These are phyloP conservation scores for Temnothorax longispinosus DNA, from an alignment of 1,140 invertebrate genomes.

Conservation along the genomic window DNA sequence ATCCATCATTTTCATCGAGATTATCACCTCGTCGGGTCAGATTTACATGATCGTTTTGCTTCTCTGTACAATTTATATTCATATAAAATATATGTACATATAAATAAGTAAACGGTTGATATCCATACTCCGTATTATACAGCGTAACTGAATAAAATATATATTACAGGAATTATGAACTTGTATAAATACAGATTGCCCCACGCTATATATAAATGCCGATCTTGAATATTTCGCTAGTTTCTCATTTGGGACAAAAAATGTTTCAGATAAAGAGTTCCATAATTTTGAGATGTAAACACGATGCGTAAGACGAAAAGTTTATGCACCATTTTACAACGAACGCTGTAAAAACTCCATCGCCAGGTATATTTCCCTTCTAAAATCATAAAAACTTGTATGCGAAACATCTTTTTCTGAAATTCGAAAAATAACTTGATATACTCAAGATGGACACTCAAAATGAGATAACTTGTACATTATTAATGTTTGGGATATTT, in stretches of 20 bases:
- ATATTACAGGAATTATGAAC: conserved; percentile 28
- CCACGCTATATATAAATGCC: background rate
- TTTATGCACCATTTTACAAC: background rate
- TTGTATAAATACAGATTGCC: conserved; percentile 1
- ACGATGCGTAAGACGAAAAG: background rate
- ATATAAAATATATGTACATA: conserved; percentile 62
- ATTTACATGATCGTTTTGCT: background rate
- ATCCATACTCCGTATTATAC: conserved; percentile 13
- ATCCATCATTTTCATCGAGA: background rate
- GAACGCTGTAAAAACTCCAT: background rate
- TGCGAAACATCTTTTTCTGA: background rate
- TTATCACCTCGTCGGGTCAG: background rate
- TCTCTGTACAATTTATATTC: conserved; percentile 59
- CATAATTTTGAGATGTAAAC: background rate
- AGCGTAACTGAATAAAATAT: conserved; percentile 41
- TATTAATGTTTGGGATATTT: background rate
- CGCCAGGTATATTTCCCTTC: background rate
- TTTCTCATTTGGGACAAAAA: background rate
- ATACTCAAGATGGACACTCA: background rate
- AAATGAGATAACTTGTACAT: background rate
- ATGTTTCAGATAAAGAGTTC: background rate
- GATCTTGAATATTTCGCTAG: background rate
- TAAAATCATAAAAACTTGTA: background rate
- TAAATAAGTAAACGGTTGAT: conserved; percentile 40
- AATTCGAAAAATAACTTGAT: background rate